These are phyloP conservation scores for Uloborus plumipes DNA, from an alignment of 2,888 invertebrate genomes.

Conservation along the genomic window DNA sequence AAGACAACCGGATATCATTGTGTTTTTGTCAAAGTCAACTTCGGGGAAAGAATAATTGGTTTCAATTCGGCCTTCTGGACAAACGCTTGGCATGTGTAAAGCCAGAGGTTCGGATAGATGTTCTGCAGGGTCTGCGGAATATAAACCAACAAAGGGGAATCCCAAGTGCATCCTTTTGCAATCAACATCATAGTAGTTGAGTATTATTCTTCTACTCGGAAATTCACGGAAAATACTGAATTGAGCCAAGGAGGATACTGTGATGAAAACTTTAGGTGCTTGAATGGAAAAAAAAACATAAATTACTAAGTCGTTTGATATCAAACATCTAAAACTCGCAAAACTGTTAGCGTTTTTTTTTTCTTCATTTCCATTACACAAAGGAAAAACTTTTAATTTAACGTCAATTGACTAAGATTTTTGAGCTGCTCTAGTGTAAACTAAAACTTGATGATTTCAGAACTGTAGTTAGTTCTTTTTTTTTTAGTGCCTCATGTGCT, in stretches of 20 bases:
- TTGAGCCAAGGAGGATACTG: slow-evolving; percentile 66
- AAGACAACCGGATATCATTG: slow-evolving; percentile 65
- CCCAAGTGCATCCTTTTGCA: slow-evolving; percentile 19
- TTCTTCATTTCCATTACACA: no score
- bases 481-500: no score
- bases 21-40: slow-evolving; percentile 20
- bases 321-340: no score
- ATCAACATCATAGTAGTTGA: slow-evolving; percentile 63
- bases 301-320: no score
- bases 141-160: slow-evolving; percentile 69
- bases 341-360: no score
- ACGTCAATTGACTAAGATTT: no score
- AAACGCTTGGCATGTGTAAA: slow-evolving; percentile 7
- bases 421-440: no score
- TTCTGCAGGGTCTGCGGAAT: slow-evolving; percentile 67
- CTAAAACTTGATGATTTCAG: no score
- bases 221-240: not conserved
- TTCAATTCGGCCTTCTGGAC: slow-evolving; percentile 68
- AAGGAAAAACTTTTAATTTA: no score
- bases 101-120: slow-evolving; percentile 19
- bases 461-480: no score
- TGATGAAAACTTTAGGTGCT: slow-evolving; percentile 67
- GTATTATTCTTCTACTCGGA: slow-evolving; percentile 51
- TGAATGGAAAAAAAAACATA: not conserved
- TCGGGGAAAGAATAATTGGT: slow-evolving; percentile 61